These are phyloP conservation scores for Clunio marinus DNA, from an alignment of 2,888 invertebrate genomes.

Conservation along the genomic window DNA sequence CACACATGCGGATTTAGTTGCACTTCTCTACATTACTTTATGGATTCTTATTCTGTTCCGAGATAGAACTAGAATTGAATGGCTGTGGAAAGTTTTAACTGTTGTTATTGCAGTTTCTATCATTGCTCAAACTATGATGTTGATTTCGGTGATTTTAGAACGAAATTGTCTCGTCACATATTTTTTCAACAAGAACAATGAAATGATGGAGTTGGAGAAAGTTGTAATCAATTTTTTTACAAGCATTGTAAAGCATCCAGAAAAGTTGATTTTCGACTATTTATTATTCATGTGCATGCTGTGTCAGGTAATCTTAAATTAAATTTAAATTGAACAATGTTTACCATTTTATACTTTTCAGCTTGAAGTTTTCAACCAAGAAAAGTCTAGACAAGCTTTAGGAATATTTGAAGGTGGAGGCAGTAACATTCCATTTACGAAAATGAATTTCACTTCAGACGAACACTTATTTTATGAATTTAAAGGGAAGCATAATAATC, in stretches of 20 bases:
- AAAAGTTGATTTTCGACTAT: not conserved
- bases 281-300: not conserved
- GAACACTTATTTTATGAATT: conserved; percentile 1
- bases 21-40: not conserved
- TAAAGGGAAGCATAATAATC: conserved; percentile 44
- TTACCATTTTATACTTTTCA: conserved; percentile 43
- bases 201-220: too few relatives aligned
- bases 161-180: too few relatives aligned
- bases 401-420: conserved; percentile 43
- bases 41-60: not conserved
- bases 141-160: too few relatives aligned
- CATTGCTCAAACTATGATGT: not conserved
- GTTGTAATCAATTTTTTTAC: too few relatives aligned
- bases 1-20: not conserved
- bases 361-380: conserved; percentile 60
- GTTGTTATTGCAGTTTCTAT: not conserved
- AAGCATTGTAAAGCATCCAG: too few relatives aligned
- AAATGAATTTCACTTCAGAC: not conserved
- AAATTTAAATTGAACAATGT: not conserved
- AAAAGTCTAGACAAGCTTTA: conserved; percentile 48
- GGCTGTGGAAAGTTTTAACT: not conserved
- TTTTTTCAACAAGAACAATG: too few relatives aligned
- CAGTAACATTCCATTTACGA: not conserved
- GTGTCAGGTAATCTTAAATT: not conserved
- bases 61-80: not conserved